Evolutionary conservation across 2,113 vertebrate genomes (phyloP).

Genomic region (Ptychochromis oligacanthus): DNA sequence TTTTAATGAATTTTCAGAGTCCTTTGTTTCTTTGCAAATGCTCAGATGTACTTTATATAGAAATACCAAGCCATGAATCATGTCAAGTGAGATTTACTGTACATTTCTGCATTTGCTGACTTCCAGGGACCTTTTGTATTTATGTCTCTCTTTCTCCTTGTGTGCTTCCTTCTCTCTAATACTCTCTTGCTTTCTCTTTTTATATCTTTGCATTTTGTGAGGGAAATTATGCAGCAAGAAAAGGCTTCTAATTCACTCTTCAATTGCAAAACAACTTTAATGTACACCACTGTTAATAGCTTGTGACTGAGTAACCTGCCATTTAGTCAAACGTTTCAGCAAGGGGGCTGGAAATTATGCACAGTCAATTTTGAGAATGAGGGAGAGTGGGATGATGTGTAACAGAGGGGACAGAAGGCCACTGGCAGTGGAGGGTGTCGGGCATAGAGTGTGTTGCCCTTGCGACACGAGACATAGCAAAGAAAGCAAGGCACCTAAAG

Average conservation of each 20-base stretch:
- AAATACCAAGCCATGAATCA: constrained; percentile 53
- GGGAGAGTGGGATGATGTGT: constrained; percentile 25
- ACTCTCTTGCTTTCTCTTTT: constrained; percentile 24
- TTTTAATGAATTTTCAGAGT: constrained; percentile 18
- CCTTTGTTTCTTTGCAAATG: constrained; percentile 48
- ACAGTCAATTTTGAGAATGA: constrained; percentile 23
- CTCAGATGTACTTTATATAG: constrained; percentile 63
- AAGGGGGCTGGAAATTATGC: constrained; percentile 46
- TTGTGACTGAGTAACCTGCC: constrained; percentile 66
- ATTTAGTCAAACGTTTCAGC: constrained; percentile 42
- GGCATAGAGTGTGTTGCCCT: constrained; percentile 47
- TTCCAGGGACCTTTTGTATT: constrained; percentile 60
- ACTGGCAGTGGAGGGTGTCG: constrained; percentile 34
- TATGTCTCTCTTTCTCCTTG: constrained; percentile 27
- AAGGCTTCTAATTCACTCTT: constrained; percentile 53
- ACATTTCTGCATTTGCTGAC: constrained; percentile 51
- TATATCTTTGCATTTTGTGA: constrained; percentile 46
- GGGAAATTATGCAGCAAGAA: constrained; percentile 47
- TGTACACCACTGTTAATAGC: constrained; percentile 57
- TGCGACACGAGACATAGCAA: constrained; percentile 30
- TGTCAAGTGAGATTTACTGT: constrained; percentile 65
- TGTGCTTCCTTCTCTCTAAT: not conserved
- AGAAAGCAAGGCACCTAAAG: constrained; percentile 59
- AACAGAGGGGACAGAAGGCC: constrained; percentile 38
- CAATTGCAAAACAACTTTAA: constrained; percentile 61